Base-by-base conservation (phyloP, 2,113 vertebrate genomes). In the Phoxinus phoxinus region DNA sequence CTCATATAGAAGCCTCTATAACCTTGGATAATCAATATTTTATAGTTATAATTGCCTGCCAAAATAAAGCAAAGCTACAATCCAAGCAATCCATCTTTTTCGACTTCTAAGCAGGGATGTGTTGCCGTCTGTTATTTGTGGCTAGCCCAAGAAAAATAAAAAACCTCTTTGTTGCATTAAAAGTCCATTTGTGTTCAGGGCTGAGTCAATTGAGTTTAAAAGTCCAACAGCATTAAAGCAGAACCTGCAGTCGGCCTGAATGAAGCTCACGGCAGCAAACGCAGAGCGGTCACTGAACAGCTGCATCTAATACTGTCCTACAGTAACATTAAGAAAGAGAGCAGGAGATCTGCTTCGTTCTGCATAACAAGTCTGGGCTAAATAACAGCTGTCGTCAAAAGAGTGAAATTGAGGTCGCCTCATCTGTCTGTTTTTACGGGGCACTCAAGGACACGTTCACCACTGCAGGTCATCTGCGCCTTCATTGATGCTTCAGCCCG, bases 371-470 rank as follows among this genome's bases (percentile, higher is more conserved):
- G 23, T 21, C 30, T 27, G 75, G 74, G 30, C 27, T 65, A 67
- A 73, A 78, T 41, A 79, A 72, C 74, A 74, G 76, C 78, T 86
- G 85, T 67, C 17, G 9, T 5, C 3, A 21, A 12, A 25, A 51
- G 19, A 44, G 51, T 2, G 37, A 73, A 81, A 59, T 10, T 37
- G 35, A 53, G 71, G 79, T 76, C 79, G 56, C 15, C 19, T 13
- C 4, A 19, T 73, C 56, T 2, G 71, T 65, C 46, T 48, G 32
- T 63, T 77, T 86, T 87, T 41, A 65, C 27, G 15, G 41, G 53
- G 63, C 85, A 83, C 84, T 41, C 85, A 46, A 88, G 84, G 86
- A 86, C 67, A 84, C 61, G 86, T 69, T 89, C 87, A 30, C 88
- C 51, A 91, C 67, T 86, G 84, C 84, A 80, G 25, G 63, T 46